Percentiles rank a stretch among this genome's conserved stretches.
Evolutionary conservation across 2,113 vertebrate species (phyloP).

Genomic region (Bubo blakistoni): DNA sequence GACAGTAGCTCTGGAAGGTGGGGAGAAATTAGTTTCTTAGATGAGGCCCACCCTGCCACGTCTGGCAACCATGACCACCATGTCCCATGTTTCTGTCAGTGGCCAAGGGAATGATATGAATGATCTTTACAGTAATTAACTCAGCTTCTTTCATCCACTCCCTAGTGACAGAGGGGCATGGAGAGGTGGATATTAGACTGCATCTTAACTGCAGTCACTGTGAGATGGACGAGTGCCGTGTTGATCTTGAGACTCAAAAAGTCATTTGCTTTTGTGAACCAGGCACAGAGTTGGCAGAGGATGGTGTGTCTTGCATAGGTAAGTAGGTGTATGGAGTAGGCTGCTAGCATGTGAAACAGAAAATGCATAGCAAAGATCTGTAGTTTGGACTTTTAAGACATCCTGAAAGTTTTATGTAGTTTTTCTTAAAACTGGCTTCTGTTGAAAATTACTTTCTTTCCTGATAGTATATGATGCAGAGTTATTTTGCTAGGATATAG

Average conservation of each 20-base stretch:
- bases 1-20: not conserved
- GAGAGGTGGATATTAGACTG: slow-evolving; percentile 91
- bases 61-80: not conserved
- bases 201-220: slow-evolving; percentile 97
- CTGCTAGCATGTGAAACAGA: not conserved
- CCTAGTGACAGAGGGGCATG: slow-evolving; percentile 89
- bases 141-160: slow-evolving; percentile 27
- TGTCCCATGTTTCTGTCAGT: not conserved
- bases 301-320: slow-evolving; percentile 87
- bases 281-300: slow-evolving; percentile 80
- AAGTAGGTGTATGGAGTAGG: slow-evolving; percentile 14
- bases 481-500: not conserved
- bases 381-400: not conserved
- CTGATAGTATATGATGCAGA: not conserved
- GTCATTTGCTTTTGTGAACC: slow-evolving; percentile 89
- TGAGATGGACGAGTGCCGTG: slow-evolving; percentile 86
- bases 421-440: not conserved
- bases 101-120: not conserved
- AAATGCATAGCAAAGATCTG: not conserved
- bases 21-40: not conserved
- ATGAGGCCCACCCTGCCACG: not conserved
- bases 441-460: not conserved
- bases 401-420: not conserved
- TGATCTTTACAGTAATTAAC: not conserved
- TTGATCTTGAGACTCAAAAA: slow-evolving; percentile 76